Evolutionary conservation across 2,888 invertebrate genomes (phyloP).

Genomic region (Acronicta leporina): DNA sequence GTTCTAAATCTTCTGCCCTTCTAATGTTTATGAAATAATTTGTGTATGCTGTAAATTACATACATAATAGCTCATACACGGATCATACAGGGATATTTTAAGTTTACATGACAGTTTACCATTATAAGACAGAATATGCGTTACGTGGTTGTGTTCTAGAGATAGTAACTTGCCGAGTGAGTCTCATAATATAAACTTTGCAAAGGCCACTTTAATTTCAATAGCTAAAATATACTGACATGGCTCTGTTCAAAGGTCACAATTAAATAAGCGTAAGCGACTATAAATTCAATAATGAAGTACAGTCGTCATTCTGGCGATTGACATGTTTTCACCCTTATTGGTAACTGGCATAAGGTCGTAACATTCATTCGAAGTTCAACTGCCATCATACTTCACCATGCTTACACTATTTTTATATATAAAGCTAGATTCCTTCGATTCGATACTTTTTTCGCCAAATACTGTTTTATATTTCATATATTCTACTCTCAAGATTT

Average conservation of each 20-base stretch:
- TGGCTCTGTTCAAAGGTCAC: too few relatives aligned
- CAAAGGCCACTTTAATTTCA: too few relatives aligned
- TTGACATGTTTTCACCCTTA: background rate
- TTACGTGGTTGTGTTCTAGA: background rate
- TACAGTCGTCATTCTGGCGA: background rate
- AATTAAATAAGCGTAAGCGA: too few relatives aligned
- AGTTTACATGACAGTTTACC: slow-evolving; percentile 11
- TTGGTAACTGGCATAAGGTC: background rate
- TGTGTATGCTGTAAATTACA: background rate
- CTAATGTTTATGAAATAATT: background rate
- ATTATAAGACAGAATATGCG: background rate
- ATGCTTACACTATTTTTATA: background rate
- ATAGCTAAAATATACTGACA: too few relatives aligned
- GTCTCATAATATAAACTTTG: background rate
- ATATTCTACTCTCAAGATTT: background rate
- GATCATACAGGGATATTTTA: slow-evolving; percentile 24
- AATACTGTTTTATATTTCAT: background rate
- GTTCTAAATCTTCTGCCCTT: background rate
- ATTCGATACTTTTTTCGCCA: background rate
- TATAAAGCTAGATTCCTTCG: background rate
- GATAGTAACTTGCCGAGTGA: slow-evolving; percentile 1
- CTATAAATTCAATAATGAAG: too few relatives aligned
- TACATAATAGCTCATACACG: background rate
- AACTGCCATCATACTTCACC: background rate
- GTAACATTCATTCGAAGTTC: background rate